Conservation (phyloP, 2,888 invertebrate genomes). For the Cheilosia grossa region DNA sequence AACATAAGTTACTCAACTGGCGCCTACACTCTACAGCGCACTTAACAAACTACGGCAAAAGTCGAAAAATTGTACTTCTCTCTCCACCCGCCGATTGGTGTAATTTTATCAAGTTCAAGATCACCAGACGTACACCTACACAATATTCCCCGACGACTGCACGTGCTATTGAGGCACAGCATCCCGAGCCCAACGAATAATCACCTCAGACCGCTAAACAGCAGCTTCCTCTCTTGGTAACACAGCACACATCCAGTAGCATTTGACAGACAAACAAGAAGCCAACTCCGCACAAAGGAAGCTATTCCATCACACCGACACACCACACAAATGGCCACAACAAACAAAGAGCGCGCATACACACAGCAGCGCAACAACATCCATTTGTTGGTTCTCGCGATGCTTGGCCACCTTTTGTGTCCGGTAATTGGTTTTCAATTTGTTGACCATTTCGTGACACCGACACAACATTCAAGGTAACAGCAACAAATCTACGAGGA, state of each 20-base stretch:
- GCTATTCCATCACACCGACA: conserved; percentile 13
- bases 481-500: conserved; percentile 16
- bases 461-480: conserved; percentile 49
- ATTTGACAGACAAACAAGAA: conserved; percentile 29
- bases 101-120: conserved; percentile 36
- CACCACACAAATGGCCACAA: conserved; percentile 33
- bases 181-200: conserved; percentile 41
- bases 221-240: conserved; percentile 54
- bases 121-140: conserved; percentile 4
- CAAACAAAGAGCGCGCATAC: conserved; percentile 10
- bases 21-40: no score
- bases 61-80: no score
- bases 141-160: conserved; percentile 1
- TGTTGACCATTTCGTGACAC: conserved; percentile 71
- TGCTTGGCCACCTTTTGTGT: conserved; percentile 50
- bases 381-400: not conserved
- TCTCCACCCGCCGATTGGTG: no score
- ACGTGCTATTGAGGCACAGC: not conserved
- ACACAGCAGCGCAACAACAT: conserved; percentile 4
- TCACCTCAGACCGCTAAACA: conserved; percentile 57
- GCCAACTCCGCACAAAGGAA: conserved; percentile 23
- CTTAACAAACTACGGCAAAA: no score
- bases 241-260: conserved; percentile 51
- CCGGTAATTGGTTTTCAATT: conserved; percentile 70
- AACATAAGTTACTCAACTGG: no score